Percentiles rank a stretch among this genome's conserved stretches.
Conservation (phyloP, 2,888 invertebrate species). For the Pocota personata region DNA sequence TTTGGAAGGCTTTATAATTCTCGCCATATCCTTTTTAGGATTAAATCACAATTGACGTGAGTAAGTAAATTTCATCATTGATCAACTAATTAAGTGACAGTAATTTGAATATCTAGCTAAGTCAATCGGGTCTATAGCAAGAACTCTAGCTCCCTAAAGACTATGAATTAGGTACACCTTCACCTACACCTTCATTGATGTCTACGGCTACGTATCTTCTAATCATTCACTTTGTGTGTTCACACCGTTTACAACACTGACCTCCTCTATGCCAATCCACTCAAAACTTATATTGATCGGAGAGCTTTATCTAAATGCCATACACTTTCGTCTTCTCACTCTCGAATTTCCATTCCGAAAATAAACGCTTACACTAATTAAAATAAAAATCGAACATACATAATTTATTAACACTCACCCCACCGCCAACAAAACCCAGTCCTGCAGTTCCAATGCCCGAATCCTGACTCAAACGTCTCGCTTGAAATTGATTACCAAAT, state of each 20-base stretch:
- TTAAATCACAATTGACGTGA: too few relatives aligned
- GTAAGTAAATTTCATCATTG: too few relatives aligned
- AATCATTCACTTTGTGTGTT: background rate
- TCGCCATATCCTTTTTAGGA: too few relatives aligned
- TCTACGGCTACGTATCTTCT: background rate
- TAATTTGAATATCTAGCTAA: too few relatives aligned
- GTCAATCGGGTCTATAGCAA: too few relatives aligned
- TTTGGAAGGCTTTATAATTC: too few relatives aligned
- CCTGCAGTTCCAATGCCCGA: constrained; percentile 81
- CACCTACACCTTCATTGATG: background rate
- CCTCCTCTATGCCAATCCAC: constrained; percentile 15
- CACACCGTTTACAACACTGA: background rate
- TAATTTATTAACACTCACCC: constrained; percentile 75
- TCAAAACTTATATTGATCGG: constrained; percentile 36
- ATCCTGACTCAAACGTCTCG: constrained; percentile 81
- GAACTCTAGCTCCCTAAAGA: too few relatives aligned
- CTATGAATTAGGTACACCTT: too few relatives aligned
- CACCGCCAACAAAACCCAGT: constrained; percentile 73
- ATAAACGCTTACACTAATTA: background rate
- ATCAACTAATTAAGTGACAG: too few relatives aligned
- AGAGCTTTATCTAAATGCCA: background rate
- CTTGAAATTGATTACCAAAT: constrained; percentile 76
- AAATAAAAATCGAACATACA: constrained; percentile 10
- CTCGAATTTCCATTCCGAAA: background rate
- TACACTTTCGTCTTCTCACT: background rate